Percentiles rank a stretch among this genome's conserved stretches.
phyloP scores from a whole-genome alignment of 92 coral and sea anemone genomes.

The Phenganax marumi region DNA sequence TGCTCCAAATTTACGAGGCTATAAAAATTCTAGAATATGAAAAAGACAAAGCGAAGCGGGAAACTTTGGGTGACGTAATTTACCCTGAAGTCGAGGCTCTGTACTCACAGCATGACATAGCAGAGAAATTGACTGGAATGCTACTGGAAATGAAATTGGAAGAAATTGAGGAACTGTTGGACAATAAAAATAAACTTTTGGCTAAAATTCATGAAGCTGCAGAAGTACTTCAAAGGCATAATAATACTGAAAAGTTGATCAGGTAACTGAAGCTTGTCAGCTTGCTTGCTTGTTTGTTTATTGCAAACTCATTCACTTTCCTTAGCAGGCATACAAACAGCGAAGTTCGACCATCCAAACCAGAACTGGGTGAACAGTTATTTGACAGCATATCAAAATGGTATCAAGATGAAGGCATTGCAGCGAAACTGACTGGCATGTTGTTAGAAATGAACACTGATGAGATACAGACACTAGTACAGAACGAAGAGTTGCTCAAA shows the following conservation, averaged over 20 bases:
- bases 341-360: not conserved
- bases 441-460: constrained; percentile 52
- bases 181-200: constrained; percentile 36
- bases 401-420: constrained; percentile 15
- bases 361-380: constrained; percentile 21
- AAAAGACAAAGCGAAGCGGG: constrained; percentile 28
- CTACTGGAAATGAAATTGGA: constrained; percentile 64
- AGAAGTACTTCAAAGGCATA: constrained; percentile 7
- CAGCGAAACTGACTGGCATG: constrained; percentile 37
- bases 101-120: constrained; percentile 50
- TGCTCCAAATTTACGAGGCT: constrained; percentile 49
- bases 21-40: constrained; percentile 29
- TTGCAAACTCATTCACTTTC: not conserved
- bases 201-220: constrained; percentile 62
- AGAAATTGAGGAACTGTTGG: constrained; percentile 49
- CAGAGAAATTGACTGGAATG: constrained; percentile 85
- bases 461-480: constrained; percentile 21
- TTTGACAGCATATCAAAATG: not conserved
- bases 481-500: constrained; percentile 26
- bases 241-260: not conserved
- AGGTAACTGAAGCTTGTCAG: not conserved
- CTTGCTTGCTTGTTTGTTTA: not conserved
- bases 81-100: constrained; percentile 44
- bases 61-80: constrained; percentile 62
- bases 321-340: not conserved